Conservation (phyloP, 1,140 invertebrate species). For the Anthonomus grandis region DNA sequence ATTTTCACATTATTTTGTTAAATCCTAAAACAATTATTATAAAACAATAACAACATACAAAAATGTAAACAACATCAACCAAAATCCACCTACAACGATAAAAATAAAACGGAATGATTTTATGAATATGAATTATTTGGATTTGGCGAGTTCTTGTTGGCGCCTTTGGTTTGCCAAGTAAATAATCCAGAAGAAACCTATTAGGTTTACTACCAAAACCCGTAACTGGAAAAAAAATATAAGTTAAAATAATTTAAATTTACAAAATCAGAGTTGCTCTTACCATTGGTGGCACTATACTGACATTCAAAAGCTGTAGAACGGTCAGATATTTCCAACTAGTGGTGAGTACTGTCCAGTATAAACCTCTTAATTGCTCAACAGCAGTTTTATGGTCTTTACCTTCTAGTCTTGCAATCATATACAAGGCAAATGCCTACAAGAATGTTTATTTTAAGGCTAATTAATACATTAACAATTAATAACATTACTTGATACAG, state of each 20-base stretch:
- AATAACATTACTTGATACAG: conserved; percentile 56
- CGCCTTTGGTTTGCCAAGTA: conserved; percentile 59
- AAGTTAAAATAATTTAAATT: neutral
- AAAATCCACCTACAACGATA: no score
- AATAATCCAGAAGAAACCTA: conserved; percentile 68
- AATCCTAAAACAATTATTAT: no score
- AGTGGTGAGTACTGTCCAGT: conserved; percentile 59
- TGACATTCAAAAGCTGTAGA: conserved; percentile 66
- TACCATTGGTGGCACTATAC: conserved; percentile 69
- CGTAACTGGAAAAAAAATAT: conserved; percentile 56
- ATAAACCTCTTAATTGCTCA: conserved; percentile 58
- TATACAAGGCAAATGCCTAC: conserved; percentile 59
- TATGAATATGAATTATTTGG: no score
- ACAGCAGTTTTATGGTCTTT: conserved; percentile 60
- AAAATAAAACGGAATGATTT: no score
- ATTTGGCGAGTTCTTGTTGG: conserved; percentile 37
- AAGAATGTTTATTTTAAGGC: conserved; percentile 4
- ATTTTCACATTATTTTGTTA: no score
- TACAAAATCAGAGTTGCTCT: conserved; percentile 36
- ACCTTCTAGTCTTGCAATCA: conserved; percentile 66
- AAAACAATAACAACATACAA: no score
- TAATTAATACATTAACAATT: neutral
- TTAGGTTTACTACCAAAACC: conserved; percentile 62
- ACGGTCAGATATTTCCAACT: conserved; percentile 72
- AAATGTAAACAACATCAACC: no score